These are phyloP conservation scores for Puntigrus tetrazona DNA, from an alignment of 2,113 vertebrate species.

Conservation along the genomic window DNA sequence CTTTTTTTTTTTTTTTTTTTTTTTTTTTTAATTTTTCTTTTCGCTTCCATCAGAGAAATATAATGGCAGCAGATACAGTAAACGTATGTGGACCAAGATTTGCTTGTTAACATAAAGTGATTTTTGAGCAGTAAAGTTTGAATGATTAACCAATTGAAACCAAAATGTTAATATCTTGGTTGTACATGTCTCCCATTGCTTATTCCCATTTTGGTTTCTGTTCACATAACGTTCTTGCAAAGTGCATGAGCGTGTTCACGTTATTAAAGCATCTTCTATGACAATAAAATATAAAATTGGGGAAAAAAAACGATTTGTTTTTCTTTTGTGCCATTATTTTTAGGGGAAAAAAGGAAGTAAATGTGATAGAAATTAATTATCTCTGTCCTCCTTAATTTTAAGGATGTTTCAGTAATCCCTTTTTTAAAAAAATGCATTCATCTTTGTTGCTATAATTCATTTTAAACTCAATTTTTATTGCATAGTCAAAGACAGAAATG, in stretches of 20 bases:
- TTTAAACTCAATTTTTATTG: not conserved
- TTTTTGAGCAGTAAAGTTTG: constrained; percentile 67
- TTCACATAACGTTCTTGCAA: constrained; percentile 75
- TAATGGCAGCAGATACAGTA: constrained; percentile 82
- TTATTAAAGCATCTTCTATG: constrained; percentile 92
- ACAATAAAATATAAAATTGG: constrained; percentile 98
- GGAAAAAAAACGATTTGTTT: constrained; percentile 63
- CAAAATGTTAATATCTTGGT: constrained; percentile 74
- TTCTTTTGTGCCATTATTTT: not conserved
- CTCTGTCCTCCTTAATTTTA: not conserved
- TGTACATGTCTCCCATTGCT: constrained; percentile 74
- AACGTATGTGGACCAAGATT: constrained; percentile 88
- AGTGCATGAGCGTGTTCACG: constrained; percentile 85
- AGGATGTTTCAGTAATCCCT: not conserved
- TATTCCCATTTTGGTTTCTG: constrained; percentile 77
- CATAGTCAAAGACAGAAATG: not conserved
- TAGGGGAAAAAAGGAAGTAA: not conserved
- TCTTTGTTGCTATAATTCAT: not conserved
- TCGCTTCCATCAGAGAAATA: constrained; percentile 82
- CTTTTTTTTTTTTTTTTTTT: constrained; percentile 67
- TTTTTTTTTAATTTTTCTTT: constrained; percentile 64
- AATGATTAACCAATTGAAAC: constrained; percentile 67
- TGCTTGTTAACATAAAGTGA: constrained; percentile 82
- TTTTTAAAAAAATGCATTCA: not conserved
- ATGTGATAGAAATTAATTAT: not conserved